Evolutionary conservation across 2,888 invertebrate genomes (phyloP).

Genomic region (Megamerina dolium): DNA sequence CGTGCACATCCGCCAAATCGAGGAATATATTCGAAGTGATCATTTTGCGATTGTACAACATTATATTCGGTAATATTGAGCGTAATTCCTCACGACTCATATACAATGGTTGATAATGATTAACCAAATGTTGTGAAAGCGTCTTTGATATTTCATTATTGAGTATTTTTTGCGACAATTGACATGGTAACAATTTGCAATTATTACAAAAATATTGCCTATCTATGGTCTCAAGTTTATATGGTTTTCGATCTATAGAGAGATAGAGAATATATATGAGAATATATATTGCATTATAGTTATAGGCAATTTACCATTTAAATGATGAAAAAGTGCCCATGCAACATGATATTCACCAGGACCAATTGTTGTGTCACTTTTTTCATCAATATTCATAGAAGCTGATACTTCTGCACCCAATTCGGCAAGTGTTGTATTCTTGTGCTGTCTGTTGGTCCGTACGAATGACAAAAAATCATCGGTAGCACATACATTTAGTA

Average conservation of each 20-base stretch:
- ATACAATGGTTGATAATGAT: slow-evolving; percentile 44
- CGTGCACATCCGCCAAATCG: slow-evolving; percentile 40
- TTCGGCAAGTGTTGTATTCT: slow-evolving; percentile 26
- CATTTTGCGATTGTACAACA: slow-evolving; percentile 45
- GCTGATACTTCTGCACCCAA: slow-evolving; percentile 23
- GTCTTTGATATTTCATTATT: slow-evolving; percentile 45
- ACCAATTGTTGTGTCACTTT: slow-evolving; percentile 8
- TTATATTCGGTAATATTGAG: slow-evolving; percentile 41
- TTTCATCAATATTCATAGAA: slow-evolving; percentile 16
- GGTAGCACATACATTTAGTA: slow-evolving; percentile 42
- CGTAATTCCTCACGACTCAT: slow-evolving; percentile 43
- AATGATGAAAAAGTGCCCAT: slow-evolving; percentile 48
- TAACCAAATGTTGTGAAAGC: slow-evolving; percentile 43
- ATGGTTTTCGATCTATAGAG: slow-evolving; percentile 39
- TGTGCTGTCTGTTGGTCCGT: slow-evolving; percentile 23
- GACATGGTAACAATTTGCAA: slow-evolving; percentile 42
- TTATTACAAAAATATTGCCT: slow-evolving; percentile 43
- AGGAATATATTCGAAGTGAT: slow-evolving; percentile 38
- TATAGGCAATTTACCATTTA: slow-evolving; percentile 38
- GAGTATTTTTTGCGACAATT: slow-evolving; percentile 45
- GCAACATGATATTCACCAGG: slow-evolving; percentile 39
- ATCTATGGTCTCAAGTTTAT: slow-evolving; percentile 36
- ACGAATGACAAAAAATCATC: slow-evolving; percentile 37
- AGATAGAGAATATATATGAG: background rate
- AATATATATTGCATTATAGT: too few relatives aligned